phyloP scores from a whole-genome alignment of 1,140 invertebrate genomes.

The Ips nitidus region DNA sequence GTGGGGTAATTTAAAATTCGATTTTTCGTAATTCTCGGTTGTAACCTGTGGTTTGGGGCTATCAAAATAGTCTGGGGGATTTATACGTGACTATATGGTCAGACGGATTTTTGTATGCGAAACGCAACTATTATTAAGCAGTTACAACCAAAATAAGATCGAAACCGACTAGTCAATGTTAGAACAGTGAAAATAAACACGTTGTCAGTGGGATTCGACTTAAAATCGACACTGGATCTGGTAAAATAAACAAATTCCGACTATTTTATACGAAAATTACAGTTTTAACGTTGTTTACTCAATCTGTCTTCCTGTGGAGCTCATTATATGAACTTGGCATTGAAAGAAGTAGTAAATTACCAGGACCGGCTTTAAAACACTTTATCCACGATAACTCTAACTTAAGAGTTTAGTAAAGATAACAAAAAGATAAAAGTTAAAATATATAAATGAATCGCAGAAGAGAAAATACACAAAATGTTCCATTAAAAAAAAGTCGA shows the following conservation, averaged over 20 bases:
- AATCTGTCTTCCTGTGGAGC: conserved; percentile 14
- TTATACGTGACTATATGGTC: conserved; percentile 21
- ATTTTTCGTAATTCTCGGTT: conserved; percentile 31
- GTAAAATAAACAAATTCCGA: conserved; percentile 20
- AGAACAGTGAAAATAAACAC: conserved; percentile 18
- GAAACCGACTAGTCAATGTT: neutral
- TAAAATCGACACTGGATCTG: conserved; percentile 20
- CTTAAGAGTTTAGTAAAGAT: too few species aligned
- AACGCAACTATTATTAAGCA: neutral
- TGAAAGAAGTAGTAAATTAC: neutral
- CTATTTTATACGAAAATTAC: conserved; percentile 19
- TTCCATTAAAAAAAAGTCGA: too few species aligned
- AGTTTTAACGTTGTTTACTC: conserved; percentile 16
- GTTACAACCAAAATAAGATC: neutral
- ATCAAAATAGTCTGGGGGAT: neutral
- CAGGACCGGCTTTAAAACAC: too few species aligned
- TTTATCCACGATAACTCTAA: too few species aligned
- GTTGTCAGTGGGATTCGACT: conserved; percentile 14
- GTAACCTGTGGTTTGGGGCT: conserved; percentile 29
- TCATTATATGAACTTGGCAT: conserved; percentile 27
- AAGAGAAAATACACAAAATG: too few species aligned
- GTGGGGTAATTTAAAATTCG: conserved; percentile 35
- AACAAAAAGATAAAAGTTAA: too few species aligned
- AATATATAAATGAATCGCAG: too few species aligned
- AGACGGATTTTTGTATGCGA: neutral